phyloP scores from a whole-genome alignment of 2,113 vertebrate species.

The Rhagologus leucostigma region DNA sequence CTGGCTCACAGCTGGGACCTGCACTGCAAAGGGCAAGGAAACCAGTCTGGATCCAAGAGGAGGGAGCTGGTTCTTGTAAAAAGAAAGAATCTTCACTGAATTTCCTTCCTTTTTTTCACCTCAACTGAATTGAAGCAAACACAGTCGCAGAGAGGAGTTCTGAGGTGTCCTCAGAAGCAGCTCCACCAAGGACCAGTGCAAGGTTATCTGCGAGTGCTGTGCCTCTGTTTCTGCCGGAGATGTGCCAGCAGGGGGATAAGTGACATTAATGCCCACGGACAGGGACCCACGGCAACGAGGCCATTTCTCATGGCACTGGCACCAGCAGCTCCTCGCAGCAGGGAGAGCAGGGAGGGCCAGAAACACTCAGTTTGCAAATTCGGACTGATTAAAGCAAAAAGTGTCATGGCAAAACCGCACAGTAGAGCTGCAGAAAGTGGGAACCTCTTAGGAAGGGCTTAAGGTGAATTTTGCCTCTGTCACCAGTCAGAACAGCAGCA shows the following conservation, averaged over 20 bases:
- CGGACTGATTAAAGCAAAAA: background rate
- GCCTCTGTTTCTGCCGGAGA: background rate
- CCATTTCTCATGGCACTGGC: background rate
- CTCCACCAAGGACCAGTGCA: background rate
- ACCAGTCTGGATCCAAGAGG: background rate
- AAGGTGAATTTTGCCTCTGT: background rate
- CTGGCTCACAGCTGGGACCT: background rate
- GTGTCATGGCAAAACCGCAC: fast-evolving
- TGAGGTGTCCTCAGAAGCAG: background rate
- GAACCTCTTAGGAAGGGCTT: background rate
- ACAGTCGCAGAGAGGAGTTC: background rate
- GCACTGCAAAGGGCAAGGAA: background rate
- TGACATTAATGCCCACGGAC: background rate
- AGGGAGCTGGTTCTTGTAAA: background rate
- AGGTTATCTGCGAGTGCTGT: background rate
- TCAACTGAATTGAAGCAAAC: background rate
- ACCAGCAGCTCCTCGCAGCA: background rate
- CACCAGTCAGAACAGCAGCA: background rate
- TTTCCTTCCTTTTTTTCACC: background rate
- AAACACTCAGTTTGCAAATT: background rate
- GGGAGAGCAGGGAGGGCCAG: background rate
- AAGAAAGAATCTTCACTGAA: background rate
- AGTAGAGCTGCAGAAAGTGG: background rate
- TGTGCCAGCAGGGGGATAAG: background rate
- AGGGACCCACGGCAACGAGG: background rate